Evolutionary conservation across 2,113 vertebrate genomes (phyloP).

Genomic region (Chaetura pelagica): DNA sequence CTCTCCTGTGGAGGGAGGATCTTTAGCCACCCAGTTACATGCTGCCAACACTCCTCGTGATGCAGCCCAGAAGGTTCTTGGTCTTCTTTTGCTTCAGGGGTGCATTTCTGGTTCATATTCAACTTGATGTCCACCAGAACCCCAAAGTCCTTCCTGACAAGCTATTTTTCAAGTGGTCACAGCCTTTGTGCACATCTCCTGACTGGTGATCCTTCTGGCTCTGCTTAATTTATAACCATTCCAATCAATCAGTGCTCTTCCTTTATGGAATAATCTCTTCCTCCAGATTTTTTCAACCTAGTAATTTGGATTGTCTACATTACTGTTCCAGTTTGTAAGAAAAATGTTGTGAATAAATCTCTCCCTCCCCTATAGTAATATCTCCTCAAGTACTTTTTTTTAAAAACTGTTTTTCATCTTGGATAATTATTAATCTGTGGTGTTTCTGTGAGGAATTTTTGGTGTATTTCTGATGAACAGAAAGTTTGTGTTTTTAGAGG

Average conservation of each 20-base stretch:
- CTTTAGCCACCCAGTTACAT: background rate
- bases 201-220: background rate
- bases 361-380: background rate
- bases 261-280: background rate
- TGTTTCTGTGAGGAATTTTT: background rate
- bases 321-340: background rate
- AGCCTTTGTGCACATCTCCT: background rate
- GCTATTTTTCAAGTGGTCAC: background rate
- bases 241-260: background rate
- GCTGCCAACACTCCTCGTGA: background rate
- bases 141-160: background rate
- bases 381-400: background rate
- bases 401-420: background rate
- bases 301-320: background rate
- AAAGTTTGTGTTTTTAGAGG: background rate
- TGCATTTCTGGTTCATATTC: background rate
- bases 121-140: background rate
- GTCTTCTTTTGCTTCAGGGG: background rate
- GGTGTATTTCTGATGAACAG: background rate
- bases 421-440: background rate
- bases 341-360: background rate
- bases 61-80: too few species aligned
- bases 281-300: background rate
- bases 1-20: background rate
- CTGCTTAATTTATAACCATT: background rate